Base-by-base conservation (phyloP, 2,797 vertebrate species). In the Semaprochilodus insignis region DNA sequence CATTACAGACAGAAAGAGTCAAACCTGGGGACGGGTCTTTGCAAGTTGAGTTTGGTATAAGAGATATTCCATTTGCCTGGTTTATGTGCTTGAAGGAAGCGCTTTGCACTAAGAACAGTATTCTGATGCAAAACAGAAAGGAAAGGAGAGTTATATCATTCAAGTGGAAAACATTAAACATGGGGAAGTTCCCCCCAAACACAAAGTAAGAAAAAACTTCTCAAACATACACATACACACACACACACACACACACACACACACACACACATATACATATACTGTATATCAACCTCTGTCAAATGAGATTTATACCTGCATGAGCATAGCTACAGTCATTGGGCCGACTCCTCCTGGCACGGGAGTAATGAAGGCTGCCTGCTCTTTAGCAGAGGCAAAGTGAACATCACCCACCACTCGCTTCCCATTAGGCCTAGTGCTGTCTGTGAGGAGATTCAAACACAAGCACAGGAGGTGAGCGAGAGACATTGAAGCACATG, bases 291-390 rank as follows among this genome's bases (percentile, higher is more conserved):
- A n/a, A n/a, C 23, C 4, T 4, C 3, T 27, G 13, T 2, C 23
- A 62, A 23, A 60, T 21, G 17, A 63, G 31, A 65, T 36, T 15
- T 85, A 77, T 90, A 99, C 98, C 95, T 95, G 94, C 98, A 99
- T 99, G 36, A 99, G 93, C 98, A 99, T 99, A 36, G 97, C 98
- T 31, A 99, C 98, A 0, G 98, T 99, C 98, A 99, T 99, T 34
- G 98, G 98, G 14, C 98, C 98, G 0, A 99, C 98, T 0, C 98
- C 98, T 0, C 98, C 98, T 0, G 98, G 98, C 19, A 99, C 98
- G 0, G 98, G 98, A 0, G 98, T 99, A 90, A 99, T 99, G 87
- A 96, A 98, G 15, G 95, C 93, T 0, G 98, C 98, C 71, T 89
- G 95, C 85, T 98, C 96, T 86, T 95, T 97, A 67, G 97, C 98